Evolutionary conservation across 1,140 invertebrate genomes (phyloP).

Genomic region (Alviniconcha marisindica): DNA sequence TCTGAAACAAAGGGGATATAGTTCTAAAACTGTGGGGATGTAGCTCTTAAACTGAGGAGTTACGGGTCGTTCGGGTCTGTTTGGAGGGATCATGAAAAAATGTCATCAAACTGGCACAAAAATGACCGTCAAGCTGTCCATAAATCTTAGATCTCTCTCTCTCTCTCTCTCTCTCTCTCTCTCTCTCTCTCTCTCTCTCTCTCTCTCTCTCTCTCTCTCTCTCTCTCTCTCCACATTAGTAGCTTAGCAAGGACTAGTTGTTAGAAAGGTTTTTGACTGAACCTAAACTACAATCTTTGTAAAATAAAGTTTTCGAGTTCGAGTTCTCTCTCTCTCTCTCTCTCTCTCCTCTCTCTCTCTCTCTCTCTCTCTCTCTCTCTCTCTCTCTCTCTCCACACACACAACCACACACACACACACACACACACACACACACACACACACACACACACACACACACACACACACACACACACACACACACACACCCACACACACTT

Average conservation of each 20-base stretch:
- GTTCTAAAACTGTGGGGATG: too few relatives aligned
- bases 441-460: not conserved
- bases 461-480: conserved; percentile 13
- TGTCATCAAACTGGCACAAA: too few relatives aligned
- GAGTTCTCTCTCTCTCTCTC: too few relatives aligned
- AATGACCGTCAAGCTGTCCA: too few relatives aligned
- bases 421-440: conserved; percentile 7
- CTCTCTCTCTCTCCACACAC: conserved; percentile 28
- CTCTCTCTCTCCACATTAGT: not conserved
- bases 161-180: conserved; percentile 2
- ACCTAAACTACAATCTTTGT: too few relatives aligned
- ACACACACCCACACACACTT: conserved; percentile 8
- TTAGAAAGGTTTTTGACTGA: too few relatives aligned
- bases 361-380: conserved; percentile 31
- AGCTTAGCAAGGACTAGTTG: too few relatives aligned
- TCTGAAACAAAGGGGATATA: too few relatives aligned
- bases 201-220: not conserved
- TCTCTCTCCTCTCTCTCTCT: conserved; percentile 20
- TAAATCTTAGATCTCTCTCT: not conserved
- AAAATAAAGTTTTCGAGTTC: too few relatives aligned
- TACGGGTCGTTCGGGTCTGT: too few relatives aligned
- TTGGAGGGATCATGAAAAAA: too few relatives aligned
- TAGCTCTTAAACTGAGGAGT: too few relatives aligned
- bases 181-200: conserved; percentile 19
- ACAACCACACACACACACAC: conserved; percentile 1